Evolutionary conservation across 2,113 vertebrate genomes (phyloP).

Genomic region (Uria lomvia): DNA sequence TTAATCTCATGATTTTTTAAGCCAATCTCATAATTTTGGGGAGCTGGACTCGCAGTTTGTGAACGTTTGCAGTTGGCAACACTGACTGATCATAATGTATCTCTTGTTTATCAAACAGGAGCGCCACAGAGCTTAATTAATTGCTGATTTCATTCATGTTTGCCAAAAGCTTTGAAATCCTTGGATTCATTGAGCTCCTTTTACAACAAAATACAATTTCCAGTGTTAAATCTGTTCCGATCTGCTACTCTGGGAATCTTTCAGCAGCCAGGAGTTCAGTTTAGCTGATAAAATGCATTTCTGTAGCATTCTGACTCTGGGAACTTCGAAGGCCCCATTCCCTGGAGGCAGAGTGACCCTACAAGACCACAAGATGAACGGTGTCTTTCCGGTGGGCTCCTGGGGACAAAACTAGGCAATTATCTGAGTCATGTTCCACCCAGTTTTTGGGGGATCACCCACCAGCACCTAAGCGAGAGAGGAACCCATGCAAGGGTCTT

Average conservation of each 20-base stretch:
- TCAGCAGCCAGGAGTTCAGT: not conserved
- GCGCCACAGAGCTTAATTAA: slow-evolving; percentile 26
- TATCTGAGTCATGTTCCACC: not conserved
- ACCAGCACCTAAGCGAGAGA: not conserved
- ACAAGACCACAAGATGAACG: not conserved
- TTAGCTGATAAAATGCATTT: not conserved
- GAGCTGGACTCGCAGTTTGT: slow-evolving; percentile 25
- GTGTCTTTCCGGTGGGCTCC: not conserved
- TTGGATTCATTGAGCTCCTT: slow-evolving; percentile 27
- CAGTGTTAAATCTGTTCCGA: slow-evolving; percentile 4
- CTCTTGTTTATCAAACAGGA: slow-evolving; percentile 30
- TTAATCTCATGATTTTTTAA: slow-evolving; percentile 60
- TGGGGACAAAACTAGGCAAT: not conserved
- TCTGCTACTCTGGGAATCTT: not conserved
- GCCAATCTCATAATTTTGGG: slow-evolving; percentile 58
- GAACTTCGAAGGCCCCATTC: not conserved
- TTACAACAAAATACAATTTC: slow-evolving; percentile 34
- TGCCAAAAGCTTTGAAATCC: slow-evolving; percentile 56
- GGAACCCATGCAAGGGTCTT: not conserved
- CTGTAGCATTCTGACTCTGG: not conserved
- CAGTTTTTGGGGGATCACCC: rapidly evolving
- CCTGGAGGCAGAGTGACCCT: not conserved
- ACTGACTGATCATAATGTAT: slow-evolving; percentile 23
- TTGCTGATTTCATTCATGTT: slow-evolving; percentile 39
- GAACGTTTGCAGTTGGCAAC: slow-evolving; percentile 35